phyloP scores from a whole-genome alignment of 2,888 invertebrate genomes.

The Lithophane socia region DNA sequence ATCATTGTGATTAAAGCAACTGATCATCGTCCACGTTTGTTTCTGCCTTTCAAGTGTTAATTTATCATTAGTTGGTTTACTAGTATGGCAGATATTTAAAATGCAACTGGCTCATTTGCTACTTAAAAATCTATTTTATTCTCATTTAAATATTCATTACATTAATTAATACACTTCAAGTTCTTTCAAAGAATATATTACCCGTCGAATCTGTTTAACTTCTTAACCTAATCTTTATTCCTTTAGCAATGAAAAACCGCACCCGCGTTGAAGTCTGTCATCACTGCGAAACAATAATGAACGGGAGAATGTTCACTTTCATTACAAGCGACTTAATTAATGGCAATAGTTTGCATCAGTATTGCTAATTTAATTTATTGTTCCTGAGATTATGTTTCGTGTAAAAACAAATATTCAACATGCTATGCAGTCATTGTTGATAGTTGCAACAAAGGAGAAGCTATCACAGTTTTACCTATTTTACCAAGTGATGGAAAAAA shows the following conservation, averaged over 20 bases:
- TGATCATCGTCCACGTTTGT: slow-evolving; percentile 22
- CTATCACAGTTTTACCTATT: not conserved
- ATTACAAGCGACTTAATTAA: slow-evolving; percentile 51
- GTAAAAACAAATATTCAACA: slow-evolving; percentile 18
- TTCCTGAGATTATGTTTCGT: slow-evolving; percentile 12
- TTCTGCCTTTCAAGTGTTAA: slow-evolving; percentile 20
- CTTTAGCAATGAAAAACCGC: slow-evolving; percentile 42
- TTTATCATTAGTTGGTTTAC: slow-evolving; percentile 20
- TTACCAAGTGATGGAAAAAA: not conserved
- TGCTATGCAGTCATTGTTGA: slow-evolving; percentile 21
- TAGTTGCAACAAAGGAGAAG: not conserved
- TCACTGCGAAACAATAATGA: slow-evolving; percentile 54
- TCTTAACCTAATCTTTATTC: slow-evolving; percentile 37
- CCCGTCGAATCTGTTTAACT: slow-evolving; percentile 26
- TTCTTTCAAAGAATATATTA: slow-evolving; percentile 11
- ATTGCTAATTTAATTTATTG: slow-evolving; percentile 40
- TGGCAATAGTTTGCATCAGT: slow-evolving; percentile 35
- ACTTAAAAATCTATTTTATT: slow-evolving; percentile 1
- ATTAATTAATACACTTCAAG: slow-evolving; percentile 2
- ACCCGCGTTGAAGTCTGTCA: slow-evolving; percentile 53
- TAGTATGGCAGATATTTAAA: slow-evolving; percentile 28
- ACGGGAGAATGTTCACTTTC: slow-evolving; percentile 43
- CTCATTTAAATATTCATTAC: slow-evolving; percentile 31
- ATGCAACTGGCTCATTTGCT: slow-evolving; percentile 25
- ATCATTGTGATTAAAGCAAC: slow-evolving; percentile 21